Evolutionary conservation across 2,888 invertebrate genomes (phyloP).

Genomic region (Psococerastis gibbosa): DNA sequence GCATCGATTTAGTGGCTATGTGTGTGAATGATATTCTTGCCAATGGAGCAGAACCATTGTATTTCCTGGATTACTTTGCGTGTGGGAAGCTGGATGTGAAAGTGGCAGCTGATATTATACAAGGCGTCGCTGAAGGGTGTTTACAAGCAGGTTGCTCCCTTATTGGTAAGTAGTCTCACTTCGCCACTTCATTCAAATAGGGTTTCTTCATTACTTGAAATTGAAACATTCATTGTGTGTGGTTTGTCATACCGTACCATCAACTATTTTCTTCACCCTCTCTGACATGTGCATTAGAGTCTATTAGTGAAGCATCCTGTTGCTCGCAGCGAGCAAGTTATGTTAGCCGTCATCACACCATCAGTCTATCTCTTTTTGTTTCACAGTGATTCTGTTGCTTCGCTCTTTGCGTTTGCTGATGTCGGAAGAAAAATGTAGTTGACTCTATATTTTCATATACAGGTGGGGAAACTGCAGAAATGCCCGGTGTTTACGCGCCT

Average conservation of each 20-base stretch:
- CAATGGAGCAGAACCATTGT: conserved; percentile 87
- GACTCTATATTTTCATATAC: conserved; percentile 16
- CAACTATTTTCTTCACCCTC: too few species aligned
- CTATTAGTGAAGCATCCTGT: too few species aligned
- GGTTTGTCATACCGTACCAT: too few species aligned
- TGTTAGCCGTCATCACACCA: too few species aligned
- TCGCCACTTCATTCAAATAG: too few species aligned
- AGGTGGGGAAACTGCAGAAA: conserved; percentile 94
- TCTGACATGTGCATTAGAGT: too few species aligned
- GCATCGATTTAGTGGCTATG: conserved; percentile 94
- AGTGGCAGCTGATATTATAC: conserved; percentile 56
- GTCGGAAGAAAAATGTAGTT: conserved; percentile 1
- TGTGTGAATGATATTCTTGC: conserved; percentile 93
- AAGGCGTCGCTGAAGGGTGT: conserved; percentile 80
- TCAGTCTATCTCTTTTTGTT: too few species aligned
- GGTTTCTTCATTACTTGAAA: conserved; percentile 3
- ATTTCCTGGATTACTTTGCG: conserved; percentile 93
- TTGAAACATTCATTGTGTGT: too few species aligned
- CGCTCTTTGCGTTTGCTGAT: background rate
- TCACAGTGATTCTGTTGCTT: too few species aligned
- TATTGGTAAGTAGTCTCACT: conserved; percentile 57
- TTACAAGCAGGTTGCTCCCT: conserved; percentile 67
- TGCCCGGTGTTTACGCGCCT: conserved; percentile 80
- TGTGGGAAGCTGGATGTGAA: conserved; percentile 67
- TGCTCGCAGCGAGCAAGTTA: too few species aligned